A percentile compares a stretch with the other conserved stretches of the same genome.
These are phyloP conservation scores for Sebastes nivosus DNA, from an alignment of 2,797 vertebrate genomes.

Conservation along the genomic window DNA sequence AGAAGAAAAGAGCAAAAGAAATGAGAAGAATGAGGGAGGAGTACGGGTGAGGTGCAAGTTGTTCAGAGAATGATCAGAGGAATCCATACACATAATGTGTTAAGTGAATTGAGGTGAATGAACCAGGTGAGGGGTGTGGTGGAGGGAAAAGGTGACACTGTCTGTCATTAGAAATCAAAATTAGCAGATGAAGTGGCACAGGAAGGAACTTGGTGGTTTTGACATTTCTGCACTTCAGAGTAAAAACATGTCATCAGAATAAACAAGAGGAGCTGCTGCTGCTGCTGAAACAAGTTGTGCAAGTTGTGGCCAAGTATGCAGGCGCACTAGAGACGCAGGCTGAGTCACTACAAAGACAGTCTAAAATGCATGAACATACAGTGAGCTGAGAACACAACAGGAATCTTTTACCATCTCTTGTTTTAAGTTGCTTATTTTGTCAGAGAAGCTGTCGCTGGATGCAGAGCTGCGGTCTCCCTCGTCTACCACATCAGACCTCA, in stretches of 20 bases:
- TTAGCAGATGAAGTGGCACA: conserved; percentile 11
- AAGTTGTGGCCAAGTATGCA: conserved; percentile 16
- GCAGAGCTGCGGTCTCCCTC: background rate
- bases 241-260: background rate
- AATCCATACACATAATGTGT: conserved; percentile 28
- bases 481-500: conserved; percentile 27
- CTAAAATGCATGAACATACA: background rate
- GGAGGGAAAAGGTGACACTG: conserved; percentile 11
- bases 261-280: background rate
- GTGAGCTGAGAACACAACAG: background rate
- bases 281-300: conserved; percentile 49
- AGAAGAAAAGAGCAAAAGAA: background rate
- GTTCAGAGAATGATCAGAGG: conserved; percentile 11
- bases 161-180: conserved; percentile 33
- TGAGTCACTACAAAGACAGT: background rate
- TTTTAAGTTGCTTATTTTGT: conserved; percentile 68
- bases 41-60: background rate
- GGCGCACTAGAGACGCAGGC: background rate
- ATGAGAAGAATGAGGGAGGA: conserved; percentile 4
- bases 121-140: conserved; percentile 36
- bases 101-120: conserved; percentile 1
- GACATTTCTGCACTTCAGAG: background rate
- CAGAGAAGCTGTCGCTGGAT: conserved; percentile 39
- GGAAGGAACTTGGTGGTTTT: background rate
- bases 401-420: conserved; percentile 72